These are phyloP conservation scores for Drosophila meridiana DNA, from an alignment of 2,888 invertebrate species.

Conservation along the genomic window DNA sequence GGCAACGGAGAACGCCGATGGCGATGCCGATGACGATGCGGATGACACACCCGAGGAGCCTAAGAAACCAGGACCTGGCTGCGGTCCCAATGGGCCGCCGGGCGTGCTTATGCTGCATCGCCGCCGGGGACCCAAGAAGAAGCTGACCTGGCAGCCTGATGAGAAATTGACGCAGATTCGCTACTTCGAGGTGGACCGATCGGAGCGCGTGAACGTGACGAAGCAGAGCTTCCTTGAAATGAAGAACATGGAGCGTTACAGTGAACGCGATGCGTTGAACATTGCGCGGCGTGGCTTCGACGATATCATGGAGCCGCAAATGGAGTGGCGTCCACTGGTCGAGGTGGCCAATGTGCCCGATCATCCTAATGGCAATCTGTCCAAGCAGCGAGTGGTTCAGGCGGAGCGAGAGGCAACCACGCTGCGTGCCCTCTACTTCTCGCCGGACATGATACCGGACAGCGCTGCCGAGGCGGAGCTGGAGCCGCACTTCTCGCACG, in stretches of 20 bases:
- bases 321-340: constrained; percentile 90
- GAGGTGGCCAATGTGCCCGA: constrained; percentile 89
- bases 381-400: constrained; percentile 94
- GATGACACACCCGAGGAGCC: constrained; percentile 74
- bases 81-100: constrained; percentile 88
- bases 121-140: constrained; percentile 92
- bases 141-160: constrained; percentile 93
- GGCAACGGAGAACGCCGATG: constrained; percentile 27
- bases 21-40: constrained; percentile 55
- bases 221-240: constrained; percentile 94
- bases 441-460: constrained; percentile 93
- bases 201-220: constrained; percentile 97
- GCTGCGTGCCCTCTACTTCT: constrained; percentile 92
- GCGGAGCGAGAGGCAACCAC: constrained; percentile 94
- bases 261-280: constrained; percentile 93
- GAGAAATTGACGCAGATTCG: constrained; percentile 92
- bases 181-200: constrained; percentile 97
- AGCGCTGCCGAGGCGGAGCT: constrained; percentile 94
- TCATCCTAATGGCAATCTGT: constrained; percentile 90
- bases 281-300: constrained; percentile 91
- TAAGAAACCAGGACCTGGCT: constrained; percentile 84
- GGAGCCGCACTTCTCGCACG: constrained; percentile 91
- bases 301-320: constrained; percentile 93
- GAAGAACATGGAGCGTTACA: constrained; percentile 94
- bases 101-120: constrained; percentile 91